phyloP scores from a whole-genome alignment of 2,797 vertebrate genomes.

The Argya squamiceps region DNA sequence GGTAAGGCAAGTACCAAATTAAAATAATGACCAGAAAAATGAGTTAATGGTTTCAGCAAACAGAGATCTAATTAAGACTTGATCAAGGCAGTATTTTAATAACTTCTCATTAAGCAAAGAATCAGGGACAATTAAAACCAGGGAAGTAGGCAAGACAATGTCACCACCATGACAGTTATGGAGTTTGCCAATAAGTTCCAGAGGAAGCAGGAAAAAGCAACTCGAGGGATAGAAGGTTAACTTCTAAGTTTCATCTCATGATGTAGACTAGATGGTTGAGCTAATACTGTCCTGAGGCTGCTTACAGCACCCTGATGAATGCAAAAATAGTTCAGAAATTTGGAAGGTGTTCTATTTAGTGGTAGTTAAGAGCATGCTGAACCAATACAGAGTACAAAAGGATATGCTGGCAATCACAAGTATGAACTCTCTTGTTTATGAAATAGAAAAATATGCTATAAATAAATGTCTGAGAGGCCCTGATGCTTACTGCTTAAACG shows the following conservation, averaged over 20 bases:
- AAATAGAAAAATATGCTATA: neutral
- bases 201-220: neutral
- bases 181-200: neutral
- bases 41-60: neutral
- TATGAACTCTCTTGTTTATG: neutral
- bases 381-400: neutral
- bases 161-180: accelerated
- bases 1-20: neutral
- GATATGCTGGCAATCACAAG: neutral
- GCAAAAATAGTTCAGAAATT: neutral
- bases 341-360: neutral
- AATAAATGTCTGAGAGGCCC: neutral
- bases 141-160: neutral
- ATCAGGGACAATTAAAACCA: neutral
- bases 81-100: neutral
- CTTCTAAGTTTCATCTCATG: neutral
- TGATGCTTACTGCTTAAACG: neutral
- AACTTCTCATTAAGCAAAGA: neutral
- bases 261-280: neutral
- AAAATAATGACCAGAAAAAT: neutral
- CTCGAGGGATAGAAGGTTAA: neutral
- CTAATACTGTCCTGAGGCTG: neutral
- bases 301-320: neutral
- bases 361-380: neutral
- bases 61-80: neutral